Percentiles rank a stretch among this genome's conserved stretches.
phyloP scores from a whole-genome alignment of 1,140 invertebrate genomes.

The Pinna nobilis region DNA sequence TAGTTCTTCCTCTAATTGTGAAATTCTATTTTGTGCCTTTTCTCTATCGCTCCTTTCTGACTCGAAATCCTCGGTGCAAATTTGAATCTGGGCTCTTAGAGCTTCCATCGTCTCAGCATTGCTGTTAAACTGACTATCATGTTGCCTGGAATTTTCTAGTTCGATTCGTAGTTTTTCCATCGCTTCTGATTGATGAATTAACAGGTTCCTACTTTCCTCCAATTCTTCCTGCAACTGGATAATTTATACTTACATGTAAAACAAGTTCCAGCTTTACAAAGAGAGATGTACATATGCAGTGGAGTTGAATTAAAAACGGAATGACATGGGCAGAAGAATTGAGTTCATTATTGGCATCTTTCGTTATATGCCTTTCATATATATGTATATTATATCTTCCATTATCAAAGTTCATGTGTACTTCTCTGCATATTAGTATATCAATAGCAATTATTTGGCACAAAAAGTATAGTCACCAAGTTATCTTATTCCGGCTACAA shows the following conservation, averaged over 20 bases:
- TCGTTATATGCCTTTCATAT: background rate
- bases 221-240: slow-evolving; percentile 36
- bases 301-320: background rate
- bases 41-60: slow-evolving; percentile 65
- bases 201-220: slow-evolving; percentile 17
- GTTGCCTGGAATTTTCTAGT: slow-evolving; percentile 3
- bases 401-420: too few relatives aligned
- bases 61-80: slow-evolving; percentile 71
- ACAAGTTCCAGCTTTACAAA: too few relatives aligned
- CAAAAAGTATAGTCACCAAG: too few relatives aligned
- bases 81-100: slow-evolving; percentile 69
- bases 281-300: background rate
- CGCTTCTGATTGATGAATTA: slow-evolving; percentile 36
- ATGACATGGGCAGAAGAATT: background rate
- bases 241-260: too few relatives aligned
- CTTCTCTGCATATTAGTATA: too few relatives aligned
- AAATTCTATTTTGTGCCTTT: slow-evolving; percentile 53
- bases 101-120: slow-evolving; percentile 56
- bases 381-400: background rate
- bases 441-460: too few relatives aligned
- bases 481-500: too few relatives aligned
- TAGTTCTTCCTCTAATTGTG: slow-evolving; percentile 46
- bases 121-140: slow-evolving; percentile 14
- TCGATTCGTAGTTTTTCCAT: slow-evolving; percentile 24
- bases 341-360: background rate